Base-by-base conservation (phyloP, 2,888 invertebrate species). In the Glomeris marginata region DNA sequence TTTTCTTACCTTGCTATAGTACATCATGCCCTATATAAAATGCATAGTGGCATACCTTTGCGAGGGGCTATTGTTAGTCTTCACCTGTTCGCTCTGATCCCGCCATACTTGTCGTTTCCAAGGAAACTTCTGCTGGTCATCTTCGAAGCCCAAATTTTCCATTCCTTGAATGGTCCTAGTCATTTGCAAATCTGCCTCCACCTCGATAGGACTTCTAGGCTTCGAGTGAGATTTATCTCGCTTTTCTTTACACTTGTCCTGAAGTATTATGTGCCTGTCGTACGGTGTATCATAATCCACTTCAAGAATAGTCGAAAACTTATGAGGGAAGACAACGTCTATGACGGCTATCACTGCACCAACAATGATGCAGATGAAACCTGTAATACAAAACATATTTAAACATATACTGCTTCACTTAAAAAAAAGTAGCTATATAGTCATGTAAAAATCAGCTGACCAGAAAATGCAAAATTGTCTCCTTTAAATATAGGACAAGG, bases 271-370 rank as follows among this genome's bases (percentile, higher is more conserved):
- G 66, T 90, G 90, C 42, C 90, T 73, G 67, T 90, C 90, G 64
- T 88, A 91, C 0, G 91, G 91, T 15, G 91, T 91, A 65, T 90
- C 91, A 65, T 87, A 91, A 69, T 92, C 90, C 41, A 91, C 83
- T 67, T 87, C 86, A 51, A 88, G 70, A 56, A 90, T 84, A 0
- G 90, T 91, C 41, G 88, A 87, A 70, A 92, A 91, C 59, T 81
- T 80, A 66, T 91, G 86, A 4, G 90, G 90, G 72, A 82, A 87
- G 57, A 88, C 76, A 62, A 88, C 73, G 67, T 87, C 87, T 56
- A 92, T 74, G 11, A 82, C 76, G 8, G 84, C 81, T 56, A 92
- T 84, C 47, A 85, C 69, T 16, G 83, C 69, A 10, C 92, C 92
- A 16, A 80, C 77, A 43, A 84, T 68, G 35, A 87, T 66, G 65